A percentile compares a stretch with the other conserved stretches of the same genome.
These are phyloP conservation scores for Sebastiscus tertius DNA, from an alignment of 2,797 vertebrate species.

Conservation along the genomic window DNA sequence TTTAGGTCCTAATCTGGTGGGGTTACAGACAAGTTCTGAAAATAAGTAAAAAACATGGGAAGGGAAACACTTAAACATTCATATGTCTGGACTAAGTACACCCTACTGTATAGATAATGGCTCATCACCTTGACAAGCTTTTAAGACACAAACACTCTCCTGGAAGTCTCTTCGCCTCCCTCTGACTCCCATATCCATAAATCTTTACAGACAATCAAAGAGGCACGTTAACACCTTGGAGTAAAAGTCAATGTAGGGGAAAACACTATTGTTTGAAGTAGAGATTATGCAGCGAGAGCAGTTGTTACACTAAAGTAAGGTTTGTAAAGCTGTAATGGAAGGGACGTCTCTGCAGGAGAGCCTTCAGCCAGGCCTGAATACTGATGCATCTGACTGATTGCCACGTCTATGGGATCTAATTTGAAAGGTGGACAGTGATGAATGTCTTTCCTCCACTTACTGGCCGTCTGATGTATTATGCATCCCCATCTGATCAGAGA, in stretches of 20 bases:
- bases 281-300: slow-evolving; percentile 61
- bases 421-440: slow-evolving; percentile 89
- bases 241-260: slow-evolving; percentile 30
- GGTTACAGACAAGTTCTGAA: too few species aligned
- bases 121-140: slow-evolving; percentile 18
- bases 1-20: too few species aligned
- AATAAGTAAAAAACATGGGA: too few species aligned
- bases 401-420: slow-evolving; percentile 84
- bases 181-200: slow-evolving; percentile 35
- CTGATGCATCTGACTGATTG: slow-evolving; percentile 85
- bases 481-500: slow-evolving; percentile 82
- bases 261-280: slow-evolving; percentile 57
- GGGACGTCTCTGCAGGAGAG: slow-evolving; percentile 66
- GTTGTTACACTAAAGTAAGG: slow-evolving; percentile 64
- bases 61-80: slow-evolving; percentile 10
- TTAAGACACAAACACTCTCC: slow-evolving; percentile 19
- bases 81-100: slow-evolving; percentile 1
- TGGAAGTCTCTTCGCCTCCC: not conserved
- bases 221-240: slow-evolving; percentile 9
- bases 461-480: slow-evolving; percentile 87
- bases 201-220: slow-evolving; percentile 39
- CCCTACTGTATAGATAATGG: slow-evolving; percentile 7
- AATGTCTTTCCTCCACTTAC: slow-evolving; percentile 85
- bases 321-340: slow-evolving; percentile 72
- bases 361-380: slow-evolving; percentile 76